Evolutionary conservation across 2,797 vertebrate species (phyloP), one percentile per base, ranked within the genome.

Genomic region (Cuculus canorus): DNA sequence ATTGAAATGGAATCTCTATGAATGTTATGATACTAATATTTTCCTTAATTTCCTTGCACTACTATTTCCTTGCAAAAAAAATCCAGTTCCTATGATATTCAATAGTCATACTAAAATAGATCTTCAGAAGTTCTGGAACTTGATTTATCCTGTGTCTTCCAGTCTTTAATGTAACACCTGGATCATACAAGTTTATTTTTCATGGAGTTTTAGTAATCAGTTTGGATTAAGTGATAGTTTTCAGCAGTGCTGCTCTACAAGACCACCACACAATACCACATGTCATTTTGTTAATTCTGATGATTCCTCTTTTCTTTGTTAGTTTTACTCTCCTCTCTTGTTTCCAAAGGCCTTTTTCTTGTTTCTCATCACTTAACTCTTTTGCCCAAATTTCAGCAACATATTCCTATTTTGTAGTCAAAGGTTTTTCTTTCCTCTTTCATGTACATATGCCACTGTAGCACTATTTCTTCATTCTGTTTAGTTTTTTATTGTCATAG

Each of bases 1-100:
- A 66, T 45, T 54, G 25, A 86, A 94, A 88, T 87, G 81, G 88
- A 93, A 81, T 80, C 28, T 66, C 52, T 85, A 71, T 48, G 60
- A 88, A 60, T 83, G 32, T 81, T 86, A 82, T 50, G 32, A 88
- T 59, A 77, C 19, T 82, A 8, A 41, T 71, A 41, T 71, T 86
- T 86, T 64, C 32, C 33, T 79, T 91, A 82, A 92, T 86, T 82
- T 87, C 30, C 41, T 68, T 23, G 43, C 8, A 28, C 39, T 68
- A 32, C 23, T 13, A 77, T 87, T 82, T 88, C 30, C 65, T 80
- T 23, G 30, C 7, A 10, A 65, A 82, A 39, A 53, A 47, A 47
- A 43, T 24, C 6, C 37, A 35, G 5, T 72, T 94, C 57, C 30
- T 66, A 5, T 25, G 59, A 25, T 11, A 41, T 72, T 82, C 17